phyloP scores from a whole-genome alignment of 2,888 invertebrate species.

The Ceraclea dissimilis region DNA sequence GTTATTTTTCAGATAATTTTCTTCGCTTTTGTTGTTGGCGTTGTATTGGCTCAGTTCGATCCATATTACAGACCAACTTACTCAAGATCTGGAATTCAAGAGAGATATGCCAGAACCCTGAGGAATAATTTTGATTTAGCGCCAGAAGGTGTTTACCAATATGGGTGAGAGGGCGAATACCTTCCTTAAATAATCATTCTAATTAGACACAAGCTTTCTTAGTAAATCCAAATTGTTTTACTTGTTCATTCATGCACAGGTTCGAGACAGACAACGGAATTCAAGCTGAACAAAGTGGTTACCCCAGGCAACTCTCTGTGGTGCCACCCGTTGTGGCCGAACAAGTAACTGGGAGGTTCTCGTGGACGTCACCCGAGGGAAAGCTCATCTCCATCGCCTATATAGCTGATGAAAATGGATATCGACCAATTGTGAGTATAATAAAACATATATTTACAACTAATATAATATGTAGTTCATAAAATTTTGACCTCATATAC shows the following conservation, averaged over 20 bases:
- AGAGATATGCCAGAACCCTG: constrained; percentile 34
- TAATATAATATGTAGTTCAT: neutral
- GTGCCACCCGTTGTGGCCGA: constrained; percentile 36
- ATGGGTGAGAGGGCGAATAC: too few relatives aligned
- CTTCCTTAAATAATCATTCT: too few relatives aligned
- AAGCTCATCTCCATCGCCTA: constrained; percentile 50
- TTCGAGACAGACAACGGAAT: constrained; percentile 58
- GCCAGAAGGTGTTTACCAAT: constrained; percentile 45
- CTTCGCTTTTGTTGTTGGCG: constrained; percentile 35
- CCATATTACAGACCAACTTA: constrained; percentile 24
- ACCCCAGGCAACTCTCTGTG: constrained; percentile 45
- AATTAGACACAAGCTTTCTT: too few relatives aligned
- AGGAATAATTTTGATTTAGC: constrained; percentile 37
- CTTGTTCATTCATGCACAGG: too few relatives aligned
- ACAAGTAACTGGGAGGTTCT: constrained; percentile 47
- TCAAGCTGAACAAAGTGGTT: constrained; percentile 50
- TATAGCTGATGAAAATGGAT: constrained; percentile 62
- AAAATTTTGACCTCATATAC: neutral
- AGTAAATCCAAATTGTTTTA: too few relatives aligned
- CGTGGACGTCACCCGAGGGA: constrained; percentile 57
- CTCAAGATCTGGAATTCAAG: constrained; percentile 21
- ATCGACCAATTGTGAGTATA: constrained; percentile 51
- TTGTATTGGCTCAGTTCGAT: constrained; percentile 33
- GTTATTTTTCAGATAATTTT: constrained; percentile 29
- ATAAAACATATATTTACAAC: too few relatives aligned